Evolutionary conservation across 2,888 invertebrate genomes (phyloP).

Genomic region (Ditula angustiorana): DNA sequence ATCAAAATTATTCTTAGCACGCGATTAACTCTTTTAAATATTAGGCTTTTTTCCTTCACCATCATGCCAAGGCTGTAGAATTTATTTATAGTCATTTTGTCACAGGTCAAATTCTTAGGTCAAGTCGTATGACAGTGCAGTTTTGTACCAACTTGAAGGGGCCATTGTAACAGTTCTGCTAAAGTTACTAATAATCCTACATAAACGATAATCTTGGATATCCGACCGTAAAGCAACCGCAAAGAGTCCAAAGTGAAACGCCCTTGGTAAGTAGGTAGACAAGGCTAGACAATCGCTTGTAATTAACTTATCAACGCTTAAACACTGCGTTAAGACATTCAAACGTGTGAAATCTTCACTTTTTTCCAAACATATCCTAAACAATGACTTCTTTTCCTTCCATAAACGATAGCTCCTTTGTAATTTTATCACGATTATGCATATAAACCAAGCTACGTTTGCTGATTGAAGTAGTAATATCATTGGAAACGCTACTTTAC

Average conservation of each 20-base stretch:
- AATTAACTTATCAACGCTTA: conserved; percentile 48
- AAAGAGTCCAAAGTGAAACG: background rate
- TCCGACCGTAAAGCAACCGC: background rate
- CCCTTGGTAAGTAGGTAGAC: background rate
- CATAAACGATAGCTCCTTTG: conserved; percentile 63
- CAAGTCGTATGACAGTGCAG: background rate
- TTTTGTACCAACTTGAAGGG: background rate
- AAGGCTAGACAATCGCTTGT: conserved; percentile 4
- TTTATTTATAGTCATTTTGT: background rate
- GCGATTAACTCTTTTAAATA: no score
- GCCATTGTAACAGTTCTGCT: background rate
- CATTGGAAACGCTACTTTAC: background rate
- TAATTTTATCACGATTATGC: conserved; percentile 63
- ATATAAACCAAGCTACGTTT: conserved; percentile 46
- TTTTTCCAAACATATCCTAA: conserved; percentile 56
- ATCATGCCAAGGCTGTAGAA: background rate
- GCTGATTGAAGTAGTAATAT: background rate
- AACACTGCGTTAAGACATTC: conserved; percentile 39
- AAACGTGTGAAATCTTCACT: conserved; percentile 59
- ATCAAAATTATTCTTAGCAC: no score
- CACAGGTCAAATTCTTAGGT: no score
- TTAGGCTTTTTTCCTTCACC: no score
- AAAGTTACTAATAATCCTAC: background rate
- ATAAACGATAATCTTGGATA: background rate
- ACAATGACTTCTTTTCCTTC: conserved; percentile 63